Conservation (phyloP, 2,113 vertebrate species). For the Macquaria ambigua region DNA sequence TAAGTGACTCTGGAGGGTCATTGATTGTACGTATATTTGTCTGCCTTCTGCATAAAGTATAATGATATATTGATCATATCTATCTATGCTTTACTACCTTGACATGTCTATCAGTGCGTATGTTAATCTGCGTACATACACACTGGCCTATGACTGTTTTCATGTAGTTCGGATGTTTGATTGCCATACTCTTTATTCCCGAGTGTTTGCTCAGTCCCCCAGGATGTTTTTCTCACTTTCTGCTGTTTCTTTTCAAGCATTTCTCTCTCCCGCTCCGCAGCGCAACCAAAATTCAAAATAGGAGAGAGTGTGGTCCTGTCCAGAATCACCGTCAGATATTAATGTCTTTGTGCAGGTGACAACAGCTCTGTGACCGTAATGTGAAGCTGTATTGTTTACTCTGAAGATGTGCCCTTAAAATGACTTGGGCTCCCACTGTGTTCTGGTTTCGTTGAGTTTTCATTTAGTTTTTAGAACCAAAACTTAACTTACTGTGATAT, state of each 20-base stretch:
- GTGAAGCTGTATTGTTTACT: neutral
- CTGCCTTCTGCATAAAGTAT: conserved; percentile 59
- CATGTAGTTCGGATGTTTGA: conserved; percentile 35
- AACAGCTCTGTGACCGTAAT: neutral
- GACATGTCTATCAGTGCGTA: conserved; percentile 22
- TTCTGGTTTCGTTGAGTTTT: conserved; percentile 13
- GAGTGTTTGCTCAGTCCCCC: conserved; percentile 9
- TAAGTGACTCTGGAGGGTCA: conserved; percentile 37
- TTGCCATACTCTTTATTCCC: conserved; percentile 16
- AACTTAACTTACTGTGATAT: neutral
- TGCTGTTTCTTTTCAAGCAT: conserved; percentile 20
- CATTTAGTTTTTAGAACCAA: neutral
- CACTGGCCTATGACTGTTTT: conserved; percentile 10
- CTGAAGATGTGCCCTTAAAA: neutral
- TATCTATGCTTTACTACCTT: conserved; percentile 49
- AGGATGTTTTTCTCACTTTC: conserved; percentile 42
- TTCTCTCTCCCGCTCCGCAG: conserved; percentile 66
- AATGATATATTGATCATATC: conserved; percentile 60
- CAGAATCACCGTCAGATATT: conserved; percentile 49
- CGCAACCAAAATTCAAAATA: conserved; percentile 74
- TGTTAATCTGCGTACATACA: conserved; percentile 26
- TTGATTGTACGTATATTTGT: conserved; percentile 60
- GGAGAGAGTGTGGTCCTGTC: conserved; percentile 32
- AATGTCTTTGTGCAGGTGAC: neutral
- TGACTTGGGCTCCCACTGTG: neutral